Evolutionary conservation across 2,797 vertebrate species (phyloP), one percentile per base, ranked within the genome.

Genomic region (Fringilla coelebs): DNA sequence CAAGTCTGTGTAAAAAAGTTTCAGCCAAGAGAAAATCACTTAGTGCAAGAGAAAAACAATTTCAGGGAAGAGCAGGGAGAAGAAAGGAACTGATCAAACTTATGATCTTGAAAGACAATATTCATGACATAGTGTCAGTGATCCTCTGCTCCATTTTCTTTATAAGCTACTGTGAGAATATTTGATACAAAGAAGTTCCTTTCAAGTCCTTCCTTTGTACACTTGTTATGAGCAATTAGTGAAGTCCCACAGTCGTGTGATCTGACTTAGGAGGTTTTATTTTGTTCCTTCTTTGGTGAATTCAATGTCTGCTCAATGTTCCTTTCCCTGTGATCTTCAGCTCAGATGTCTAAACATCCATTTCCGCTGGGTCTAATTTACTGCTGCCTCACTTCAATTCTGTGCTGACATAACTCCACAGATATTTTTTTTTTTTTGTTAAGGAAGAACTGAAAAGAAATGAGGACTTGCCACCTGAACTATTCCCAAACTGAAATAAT

Each of bases 201-300:
- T 94, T 96, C 65, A 94, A 93, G 84, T 89, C 26, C 45, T 90
- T 67, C 55, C 92, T 94, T 96, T 93, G 63, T 93, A 74, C 52
- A 34, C 81, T 95, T 86, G 84, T 88, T 95, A 92, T 31, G 34
- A 94, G 85, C 92, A 96, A 96, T 95, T 96, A 94, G 88, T 90
- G 92, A 86, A 95, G 87, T 21, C 49, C 89, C 57, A 67, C 49
- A 88, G 68, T 77, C 0, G 12, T 93, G 84, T 94, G 80, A 91
- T 96, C 88, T 96, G 88, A 90, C 58, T 86, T 77, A n/a, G 0
- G 43, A 96, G 55, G 41, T 86, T 91, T 86, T 94, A 78, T 81
- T 88, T 96, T 77, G 45, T 80, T 88, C 86, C n/a, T 52, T 86
- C 76, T 88, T 78, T 90, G 66, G 58, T 66, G 63, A 93, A 89